Percentiles rank a stretch among this genome's conserved stretches.
phyloP scores from a whole-genome alignment of 2,797 vertebrate genomes.

The Parotocinclus haroldoi region DNA sequence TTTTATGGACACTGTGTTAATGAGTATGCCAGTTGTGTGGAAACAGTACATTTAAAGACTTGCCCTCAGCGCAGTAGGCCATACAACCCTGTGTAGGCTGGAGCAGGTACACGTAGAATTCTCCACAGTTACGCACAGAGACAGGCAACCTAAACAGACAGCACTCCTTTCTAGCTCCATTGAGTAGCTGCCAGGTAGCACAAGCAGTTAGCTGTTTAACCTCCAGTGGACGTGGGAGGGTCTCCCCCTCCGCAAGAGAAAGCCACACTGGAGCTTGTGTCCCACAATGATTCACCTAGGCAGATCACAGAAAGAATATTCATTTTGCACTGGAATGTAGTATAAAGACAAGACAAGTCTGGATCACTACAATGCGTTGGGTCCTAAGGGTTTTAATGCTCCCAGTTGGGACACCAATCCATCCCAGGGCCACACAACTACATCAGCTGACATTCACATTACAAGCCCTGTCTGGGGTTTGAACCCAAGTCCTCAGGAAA shows the following conservation, averaged over 20 bases:
- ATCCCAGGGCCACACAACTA: too few species aligned
- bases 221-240: slow-evolving; percentile 77
- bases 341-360: too few species aligned
- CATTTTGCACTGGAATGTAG: too few species aligned
- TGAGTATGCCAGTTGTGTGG: neutral
- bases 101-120: slow-evolving; percentile 85
- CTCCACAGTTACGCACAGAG: slow-evolving; percentile 83
- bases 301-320: neutral
- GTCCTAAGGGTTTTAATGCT: too few species aligned
- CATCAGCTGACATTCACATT: too few species aligned
- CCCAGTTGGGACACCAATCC: too few species aligned
- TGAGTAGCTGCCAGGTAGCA: slow-evolving; percentile 83
- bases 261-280: slow-evolving; percentile 90
- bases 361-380: too few species aligned
- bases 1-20: neutral
- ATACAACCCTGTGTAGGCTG: slow-evolving; percentile 89
- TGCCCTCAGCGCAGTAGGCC: slow-evolving; percentile 90
- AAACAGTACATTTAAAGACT: slow-evolving; percentile 16
- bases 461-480: too few species aligned
- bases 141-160: slow-evolving; percentile 88
- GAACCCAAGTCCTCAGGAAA: too few species aligned
- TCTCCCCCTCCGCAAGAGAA: slow-evolving; percentile 76
- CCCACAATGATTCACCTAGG: slow-evolving; percentile 85
- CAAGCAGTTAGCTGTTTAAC: slow-evolving; percentile 81
- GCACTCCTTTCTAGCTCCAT: slow-evolving; percentile 75